Base-by-base conservation (phyloP, 2,797 vertebrate species). In the Pogonophryne albipinna region DNA sequence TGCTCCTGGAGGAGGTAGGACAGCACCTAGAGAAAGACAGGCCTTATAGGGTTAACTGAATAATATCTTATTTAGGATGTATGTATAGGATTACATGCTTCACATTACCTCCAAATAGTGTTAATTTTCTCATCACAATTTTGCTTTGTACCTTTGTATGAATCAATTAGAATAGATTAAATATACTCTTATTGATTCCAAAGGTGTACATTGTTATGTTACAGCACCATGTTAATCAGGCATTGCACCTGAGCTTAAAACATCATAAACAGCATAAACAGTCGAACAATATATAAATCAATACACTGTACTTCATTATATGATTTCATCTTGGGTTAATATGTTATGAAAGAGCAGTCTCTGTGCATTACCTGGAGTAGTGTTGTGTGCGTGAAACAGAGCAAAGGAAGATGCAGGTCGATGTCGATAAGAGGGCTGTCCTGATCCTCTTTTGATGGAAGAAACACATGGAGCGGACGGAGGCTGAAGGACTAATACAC, bases 331-430 rank as follows among this genome's bases (percentile, higher is more conserved):
- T 58, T 47, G 17, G 47, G 11, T 51, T 55, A 6, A 2, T 9
- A 44, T 3, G 41, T 4, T 0, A 69, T 15, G 34, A 7, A 53
- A 53, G 53, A 56, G 4, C 3, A 7, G 2, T 1, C n/a, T 77
- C 17, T 61, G 41, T 31, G 31, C 38, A 3, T 79, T 80, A 95
- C 95, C 94, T 94, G 94, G 15, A 95, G 89, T 51, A 95, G 90
- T 1, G 79, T 42, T 0, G 79, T 44, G 59, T 89, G 95, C 1
- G 87, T 90, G 92, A 99, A 99, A 87, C 97, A 97, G 62, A 99
- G 91, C 66, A 99, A 94, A 0, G 98, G 98, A 57, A 99, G 94
- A 78, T 99, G 98, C 23, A 99, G 96, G 87, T 99, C 95, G 42
- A 99, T 85, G 93, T 99, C 98, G 0, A 98, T 88, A 41, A 97